Percentiles rank a stretch among this genome's conserved stretches.
Evolutionary conservation across 1,140 invertebrate species (phyloP).

Genomic region (Sesamia nonagrioides): DNA sequence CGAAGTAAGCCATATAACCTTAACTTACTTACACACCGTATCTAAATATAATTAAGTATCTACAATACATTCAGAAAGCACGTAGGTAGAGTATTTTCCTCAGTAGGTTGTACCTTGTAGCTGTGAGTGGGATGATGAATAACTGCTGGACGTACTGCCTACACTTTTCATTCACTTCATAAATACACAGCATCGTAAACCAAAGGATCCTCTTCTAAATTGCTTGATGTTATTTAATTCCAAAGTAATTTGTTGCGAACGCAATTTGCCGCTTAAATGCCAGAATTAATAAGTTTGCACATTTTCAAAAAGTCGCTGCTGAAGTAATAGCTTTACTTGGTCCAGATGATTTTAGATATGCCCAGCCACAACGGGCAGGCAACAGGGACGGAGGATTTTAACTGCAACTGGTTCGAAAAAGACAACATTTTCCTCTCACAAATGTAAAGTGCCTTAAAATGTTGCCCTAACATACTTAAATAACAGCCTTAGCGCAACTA

Average conservation of each 20-base stretch:
- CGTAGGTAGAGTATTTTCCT: constrained; percentile 26
- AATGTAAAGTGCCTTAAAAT: constrained; percentile 60
- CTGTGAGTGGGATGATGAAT: constrained; percentile 23
- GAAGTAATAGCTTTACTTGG: constrained; percentile 83
- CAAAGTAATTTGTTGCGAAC: constrained; percentile 44
- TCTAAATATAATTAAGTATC: background rate
- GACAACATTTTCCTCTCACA: constrained; percentile 79
- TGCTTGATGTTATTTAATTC: constrained; percentile 38
- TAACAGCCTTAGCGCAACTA: constrained; percentile 48
- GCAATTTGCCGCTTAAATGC: constrained; percentile 69
- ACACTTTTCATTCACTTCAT: constrained; percentile 30
- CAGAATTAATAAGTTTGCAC: constrained; percentile 78
- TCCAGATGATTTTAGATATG: constrained; percentile 84
- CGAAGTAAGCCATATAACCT: background rate
- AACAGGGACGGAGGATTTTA: constrained; percentile 84
- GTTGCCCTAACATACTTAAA: constrained; percentile 45
- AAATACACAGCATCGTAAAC: constrained; percentile 5
- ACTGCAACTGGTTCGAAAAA: constrained; percentile 86
- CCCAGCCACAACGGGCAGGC: constrained; percentile 69
- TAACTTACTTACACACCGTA: background rate
- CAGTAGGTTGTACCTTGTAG: constrained; percentile 10
- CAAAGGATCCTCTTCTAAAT: background rate
- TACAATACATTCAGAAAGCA: constrained; percentile 13
- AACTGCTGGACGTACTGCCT: constrained; percentile 18
- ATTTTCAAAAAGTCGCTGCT: constrained; percentile 78